Evolutionary conservation across 1,140 invertebrate genomes (phyloP).

Genomic region (Heliothis subflexa): DNA sequence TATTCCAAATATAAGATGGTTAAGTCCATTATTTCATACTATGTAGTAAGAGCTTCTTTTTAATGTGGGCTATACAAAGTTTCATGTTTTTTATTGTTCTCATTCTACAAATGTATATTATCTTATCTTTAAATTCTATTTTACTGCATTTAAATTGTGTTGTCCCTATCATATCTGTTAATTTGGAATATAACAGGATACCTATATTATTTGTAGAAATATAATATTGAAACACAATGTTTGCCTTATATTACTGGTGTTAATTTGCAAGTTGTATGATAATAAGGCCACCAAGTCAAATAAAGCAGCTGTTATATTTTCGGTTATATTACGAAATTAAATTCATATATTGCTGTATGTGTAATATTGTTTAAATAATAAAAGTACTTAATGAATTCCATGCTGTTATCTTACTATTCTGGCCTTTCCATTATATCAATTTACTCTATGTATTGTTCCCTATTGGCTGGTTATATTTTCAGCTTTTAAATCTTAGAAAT

Average conservation of each 20-base stretch:
- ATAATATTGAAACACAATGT: no score
- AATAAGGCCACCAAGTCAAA: no score
- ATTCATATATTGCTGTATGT: background rate
- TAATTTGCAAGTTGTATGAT: background rate
- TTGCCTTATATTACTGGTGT: background rate
- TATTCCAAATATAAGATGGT: conserved; percentile 18
- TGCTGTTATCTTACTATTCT: background rate
- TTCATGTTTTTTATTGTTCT: background rate
- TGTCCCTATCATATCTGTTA: conserved; percentile 3
- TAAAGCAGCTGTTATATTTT: no score
- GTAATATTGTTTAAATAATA: background rate
- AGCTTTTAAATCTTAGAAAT: conserved; percentile 1
- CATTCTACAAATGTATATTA: background rate
- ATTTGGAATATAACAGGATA: no score
- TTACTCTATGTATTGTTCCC: background rate
- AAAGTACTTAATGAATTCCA: conserved; percentile 4
- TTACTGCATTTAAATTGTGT: conserved; percentile 37
- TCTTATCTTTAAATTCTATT: conserved; percentile 23
- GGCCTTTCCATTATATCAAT: background rate
- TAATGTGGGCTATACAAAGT: background rate
- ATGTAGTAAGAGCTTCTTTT: no score
- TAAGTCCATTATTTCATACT: background rate
- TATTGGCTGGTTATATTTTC: background rate
- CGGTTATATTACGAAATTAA: no score
- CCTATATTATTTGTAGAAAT: no score